Evolutionary conservation across 1,140 invertebrate species (phyloP), one percentile per base, ranked within the genome.

Genomic region (Drosophila orosa): DNA sequence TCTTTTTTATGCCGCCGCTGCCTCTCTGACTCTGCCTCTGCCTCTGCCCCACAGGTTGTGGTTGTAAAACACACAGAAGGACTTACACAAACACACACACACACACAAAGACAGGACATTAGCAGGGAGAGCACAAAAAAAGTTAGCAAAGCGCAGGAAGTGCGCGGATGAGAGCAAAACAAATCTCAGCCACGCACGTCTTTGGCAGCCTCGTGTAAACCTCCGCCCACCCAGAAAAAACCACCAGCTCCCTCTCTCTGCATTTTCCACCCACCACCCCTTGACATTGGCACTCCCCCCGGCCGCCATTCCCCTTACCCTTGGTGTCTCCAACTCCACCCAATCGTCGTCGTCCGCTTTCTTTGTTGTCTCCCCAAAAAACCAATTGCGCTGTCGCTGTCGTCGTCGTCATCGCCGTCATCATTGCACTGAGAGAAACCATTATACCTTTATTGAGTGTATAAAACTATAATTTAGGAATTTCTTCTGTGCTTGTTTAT

Each of bases 141-240:
- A 78, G 74, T 78, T 77, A 48, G 57, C 58, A 68, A 62, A 62
- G 74, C 65, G 42, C 65, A 69, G 74, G 74, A 78, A 62, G 74
- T 77, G 74, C 42, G 74, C 74, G 74, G 74, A 77, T 78, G 74
- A 74, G 78, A 57, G 83, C 75, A 67, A 78, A 80, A 80, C 84
- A 87, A 87, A 87, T 87, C 83, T 87, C 83, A 80, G 84, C 75
- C 74, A 67, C 83, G 71, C 82, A 87, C 84, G 83, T 89, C 77
- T 78, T 80, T 69, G 48, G 61, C 74, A 79, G 74, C 78, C 78
- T 78, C 74, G 55, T 68, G 47, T 55, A 61, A 22, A 10, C 27
- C 33, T 27, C 63, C 17, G 4, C 22, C 42, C 58, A 33, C n/a
- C 35, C 60, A 22, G 13, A 19, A 25, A 17, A 22, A 25, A 13